A percentile compares a stretch with the other conserved stretches of the same genome.
Conservation (phyloP, 2,113 vertebrate genomes). For the Muntiacus muntjak region DNA sequence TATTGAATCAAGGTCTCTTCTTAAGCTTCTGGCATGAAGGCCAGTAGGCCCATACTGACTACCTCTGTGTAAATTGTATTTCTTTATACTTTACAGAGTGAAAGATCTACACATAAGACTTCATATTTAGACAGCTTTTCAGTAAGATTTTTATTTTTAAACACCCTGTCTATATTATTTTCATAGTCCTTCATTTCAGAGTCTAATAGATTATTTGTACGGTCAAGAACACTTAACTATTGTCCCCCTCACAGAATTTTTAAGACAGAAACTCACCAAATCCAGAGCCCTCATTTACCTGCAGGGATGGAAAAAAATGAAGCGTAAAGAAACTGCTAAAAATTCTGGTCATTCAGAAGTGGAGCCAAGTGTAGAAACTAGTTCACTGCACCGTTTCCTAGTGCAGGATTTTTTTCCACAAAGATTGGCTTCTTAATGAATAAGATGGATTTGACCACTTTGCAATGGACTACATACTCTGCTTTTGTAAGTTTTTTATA, state of each 20-base stretch:
- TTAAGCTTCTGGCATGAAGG: neutral
- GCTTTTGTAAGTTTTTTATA: neutral
- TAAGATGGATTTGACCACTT: neutral
- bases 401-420: neutral
- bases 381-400: neutral
- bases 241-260: neutral
- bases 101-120: neutral
- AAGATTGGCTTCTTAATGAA: neutral
- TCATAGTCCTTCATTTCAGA: neutral
- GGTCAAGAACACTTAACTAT: neutral
- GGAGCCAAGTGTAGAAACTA: neutral
- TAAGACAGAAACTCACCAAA: neutral
- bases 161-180: neutral
- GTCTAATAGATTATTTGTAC: neutral
- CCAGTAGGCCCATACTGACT: neutral
- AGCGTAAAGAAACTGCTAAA: neutral
- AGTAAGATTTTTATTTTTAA: slow-evolving; percentile 20
- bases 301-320: neutral
- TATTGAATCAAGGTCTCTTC: neutral
- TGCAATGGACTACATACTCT: neutral
- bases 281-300: neutral
- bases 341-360: neutral
- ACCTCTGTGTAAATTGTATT: neutral
- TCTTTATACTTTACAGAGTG: neutral
- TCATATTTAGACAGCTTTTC: neutral